Evolutionary conservation across 2,797 vertebrate species (phyloP).

Genomic region (Clamator glandarius): DNA sequence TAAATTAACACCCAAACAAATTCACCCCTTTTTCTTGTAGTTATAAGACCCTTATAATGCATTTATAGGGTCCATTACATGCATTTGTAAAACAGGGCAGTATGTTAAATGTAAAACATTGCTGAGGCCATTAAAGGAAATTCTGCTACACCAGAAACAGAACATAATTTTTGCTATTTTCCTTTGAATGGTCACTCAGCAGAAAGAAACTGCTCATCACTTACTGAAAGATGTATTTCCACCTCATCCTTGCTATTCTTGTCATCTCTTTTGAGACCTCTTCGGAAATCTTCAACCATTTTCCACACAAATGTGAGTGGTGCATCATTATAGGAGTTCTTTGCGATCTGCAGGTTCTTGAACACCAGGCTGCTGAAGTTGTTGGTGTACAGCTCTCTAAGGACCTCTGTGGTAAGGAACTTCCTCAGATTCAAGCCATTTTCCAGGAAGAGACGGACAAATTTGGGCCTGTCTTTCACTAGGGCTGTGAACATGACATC

Average conservation of each 20-base stretch:
- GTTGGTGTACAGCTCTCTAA: slow-evolving; percentile 79
- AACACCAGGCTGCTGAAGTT: slow-evolving; percentile 83
- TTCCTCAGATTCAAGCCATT: slow-evolving; percentile 80
- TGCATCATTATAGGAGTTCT: slow-evolving; percentile 82
- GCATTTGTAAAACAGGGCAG: background rate
- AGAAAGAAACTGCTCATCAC: background rate
- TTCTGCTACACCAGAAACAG: background rate
- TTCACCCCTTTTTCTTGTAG: background rate
- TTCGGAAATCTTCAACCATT: slow-evolving; percentile 81
- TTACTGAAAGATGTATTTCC: slow-evolving; percentile 72
- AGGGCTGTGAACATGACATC: slow-evolving; percentile 84
- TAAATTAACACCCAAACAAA: background rate
- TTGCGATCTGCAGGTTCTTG: slow-evolving; percentile 82
- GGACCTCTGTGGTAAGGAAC: slow-evolving; percentile 80
- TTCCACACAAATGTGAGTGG: slow-evolving; percentile 83
- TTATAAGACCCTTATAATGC: background rate
- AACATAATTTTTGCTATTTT: background rate
- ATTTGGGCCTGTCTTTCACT: slow-evolving; percentile 82
- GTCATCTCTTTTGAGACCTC: slow-evolving; percentile 76
- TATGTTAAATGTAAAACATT: background rate
- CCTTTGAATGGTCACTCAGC: background rate
- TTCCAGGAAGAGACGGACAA: slow-evolving; percentile 84
- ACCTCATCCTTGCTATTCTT: slow-evolving; percentile 76
- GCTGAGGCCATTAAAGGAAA: background rate
- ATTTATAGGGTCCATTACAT: too few species aligned